These are phyloP conservation scores for Dromococcyx pavoninus DNA, from an alignment of 2,797 vertebrate genomes.

Conservation along the genomic window DNA sequence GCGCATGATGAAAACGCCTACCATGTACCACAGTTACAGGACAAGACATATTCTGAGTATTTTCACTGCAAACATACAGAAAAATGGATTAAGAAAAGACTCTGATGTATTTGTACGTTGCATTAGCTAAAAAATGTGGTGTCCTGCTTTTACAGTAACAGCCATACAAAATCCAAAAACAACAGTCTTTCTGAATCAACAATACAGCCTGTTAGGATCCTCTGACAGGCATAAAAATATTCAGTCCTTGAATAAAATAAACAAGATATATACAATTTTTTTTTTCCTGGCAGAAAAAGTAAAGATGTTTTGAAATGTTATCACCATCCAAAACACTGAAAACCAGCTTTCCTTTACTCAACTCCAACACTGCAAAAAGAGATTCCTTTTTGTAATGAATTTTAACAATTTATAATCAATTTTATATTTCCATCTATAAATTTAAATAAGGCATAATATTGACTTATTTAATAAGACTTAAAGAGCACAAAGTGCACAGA, in stretches of 20 bases:
- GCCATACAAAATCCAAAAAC: neutral
- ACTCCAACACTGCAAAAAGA: neutral
- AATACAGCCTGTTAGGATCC: neutral
- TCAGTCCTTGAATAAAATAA: neutral
- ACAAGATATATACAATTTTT: neutral
- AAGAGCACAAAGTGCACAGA: neutral
- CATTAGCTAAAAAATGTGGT: neutral
- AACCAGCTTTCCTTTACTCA: neutral
- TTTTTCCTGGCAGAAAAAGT: neutral
- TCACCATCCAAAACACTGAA: neutral
- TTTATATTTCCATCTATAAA: neutral
- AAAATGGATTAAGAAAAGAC: neutral
- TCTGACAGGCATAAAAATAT: neutral
- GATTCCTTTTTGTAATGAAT: neutral
- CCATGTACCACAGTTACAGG: slow-evolving; percentile 87
- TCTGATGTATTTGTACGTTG: neutral
- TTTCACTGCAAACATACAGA: slow-evolving; percentile 80
- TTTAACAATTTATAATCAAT: neutral
- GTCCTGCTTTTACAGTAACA: neutral
- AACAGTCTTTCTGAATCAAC: neutral
- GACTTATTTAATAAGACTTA: neutral
- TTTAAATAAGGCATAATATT: neutral
- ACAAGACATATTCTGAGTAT: slow-evolving; percentile 76
- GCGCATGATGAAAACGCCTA: slow-evolving; percentile 88
- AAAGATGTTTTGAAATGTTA: neutral